Evolutionary conservation across 1,140 invertebrate genomes (phyloP).

Genomic region (Drosophila arizonae): DNA sequence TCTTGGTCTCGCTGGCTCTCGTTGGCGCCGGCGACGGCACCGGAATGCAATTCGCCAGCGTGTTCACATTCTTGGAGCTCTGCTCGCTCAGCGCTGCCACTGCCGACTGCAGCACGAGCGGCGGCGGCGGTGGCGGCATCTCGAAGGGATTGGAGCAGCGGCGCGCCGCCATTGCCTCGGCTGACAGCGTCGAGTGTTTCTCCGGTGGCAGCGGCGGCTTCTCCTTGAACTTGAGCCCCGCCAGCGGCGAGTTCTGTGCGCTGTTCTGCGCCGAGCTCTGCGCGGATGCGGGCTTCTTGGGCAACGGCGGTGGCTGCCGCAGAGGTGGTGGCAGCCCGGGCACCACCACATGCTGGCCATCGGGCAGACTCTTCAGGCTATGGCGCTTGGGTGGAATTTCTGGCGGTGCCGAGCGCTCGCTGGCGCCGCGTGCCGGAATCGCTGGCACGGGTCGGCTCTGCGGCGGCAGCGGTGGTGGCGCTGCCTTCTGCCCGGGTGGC

Average conservation of each 20-base stretch:
- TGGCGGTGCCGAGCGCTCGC: constrained; percentile 69
- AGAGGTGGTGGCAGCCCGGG: constrained; percentile 54
- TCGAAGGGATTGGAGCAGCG: constrained; percentile 79
- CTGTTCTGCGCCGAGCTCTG: constrained; percentile 71
- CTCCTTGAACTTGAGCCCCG: constrained; percentile 71
- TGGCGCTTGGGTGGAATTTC: constrained; percentile 82
- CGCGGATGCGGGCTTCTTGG: constrained; percentile 71
- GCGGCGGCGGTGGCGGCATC: constrained; percentile 67
- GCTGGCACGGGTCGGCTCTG: constrained; percentile 76
- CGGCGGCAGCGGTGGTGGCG: constrained; percentile 71
- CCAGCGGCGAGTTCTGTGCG: constrained; percentile 77
- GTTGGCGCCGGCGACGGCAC: constrained; percentile 78
- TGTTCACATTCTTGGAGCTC: constrained; percentile 56
- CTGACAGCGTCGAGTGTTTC: constrained; percentile 66
- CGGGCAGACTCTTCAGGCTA: constrained; percentile 76
- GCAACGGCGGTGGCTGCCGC: constrained; percentile 76
- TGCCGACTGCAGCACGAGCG: constrained; percentile 60
- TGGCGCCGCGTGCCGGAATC: constrained; percentile 76
- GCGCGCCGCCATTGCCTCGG: constrained; percentile 60
- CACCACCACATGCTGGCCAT: constrained; percentile 60
- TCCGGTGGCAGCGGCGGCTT: constrained; percentile 72
- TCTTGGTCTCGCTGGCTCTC: constrained; percentile 70
- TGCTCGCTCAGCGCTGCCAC: constrained; percentile 66
- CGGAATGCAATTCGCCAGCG: constrained; percentile 24
- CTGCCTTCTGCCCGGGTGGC: constrained; percentile 20